Conservation (phyloP, 2,888 invertebrate species). For the Diarsia dahlii region DNA sequence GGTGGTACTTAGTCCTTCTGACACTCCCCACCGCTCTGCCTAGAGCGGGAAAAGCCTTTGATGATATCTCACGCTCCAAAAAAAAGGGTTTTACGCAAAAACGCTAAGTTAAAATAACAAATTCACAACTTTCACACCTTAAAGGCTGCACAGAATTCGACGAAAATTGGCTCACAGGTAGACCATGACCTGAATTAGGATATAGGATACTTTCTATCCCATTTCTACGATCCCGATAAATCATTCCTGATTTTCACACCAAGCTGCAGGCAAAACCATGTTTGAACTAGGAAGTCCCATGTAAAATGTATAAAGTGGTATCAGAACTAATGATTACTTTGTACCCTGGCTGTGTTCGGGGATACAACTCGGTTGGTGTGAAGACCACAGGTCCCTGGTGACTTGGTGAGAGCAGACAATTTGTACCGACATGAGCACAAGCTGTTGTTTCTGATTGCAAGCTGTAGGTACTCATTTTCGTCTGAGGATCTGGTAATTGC, state of each 20-base stretch:
- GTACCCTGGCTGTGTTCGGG: conserved; percentile 8
- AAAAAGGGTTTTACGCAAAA: neutral
- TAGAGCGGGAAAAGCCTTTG: no score
- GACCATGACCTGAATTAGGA: neutral
- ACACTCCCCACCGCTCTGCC: no score
- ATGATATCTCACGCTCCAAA: no score
- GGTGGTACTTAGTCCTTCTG: no score
- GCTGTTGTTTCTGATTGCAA: conserved; percentile 6
- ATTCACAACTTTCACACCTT: neutral
- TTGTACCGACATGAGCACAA: neutral
- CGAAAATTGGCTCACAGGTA: neutral
- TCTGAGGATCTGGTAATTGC: neutral
- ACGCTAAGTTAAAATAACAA: conserved; percentile 25
- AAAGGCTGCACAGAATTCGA: neutral
- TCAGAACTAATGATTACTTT: conserved; percentile 36
- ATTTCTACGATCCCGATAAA: neutral
- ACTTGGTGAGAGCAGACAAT: conserved; percentile 9
- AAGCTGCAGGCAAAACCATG: neutral
- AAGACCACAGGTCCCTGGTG: conserved; percentile 30
- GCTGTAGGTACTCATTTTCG: neutral
- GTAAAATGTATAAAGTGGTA: conserved; percentile 25
- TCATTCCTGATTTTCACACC: neutral
- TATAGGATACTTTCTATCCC: neutral
- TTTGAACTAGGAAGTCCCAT: conserved; percentile 22
- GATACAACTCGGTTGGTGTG: conserved; percentile 2